Percentiles rank a stretch among this genome's conserved stretches.
These are phyloP conservation scores for Rotaria sp. DNA, from an alignment of 2,888 invertebrate species.

Conservation along the genomic window DNA sequence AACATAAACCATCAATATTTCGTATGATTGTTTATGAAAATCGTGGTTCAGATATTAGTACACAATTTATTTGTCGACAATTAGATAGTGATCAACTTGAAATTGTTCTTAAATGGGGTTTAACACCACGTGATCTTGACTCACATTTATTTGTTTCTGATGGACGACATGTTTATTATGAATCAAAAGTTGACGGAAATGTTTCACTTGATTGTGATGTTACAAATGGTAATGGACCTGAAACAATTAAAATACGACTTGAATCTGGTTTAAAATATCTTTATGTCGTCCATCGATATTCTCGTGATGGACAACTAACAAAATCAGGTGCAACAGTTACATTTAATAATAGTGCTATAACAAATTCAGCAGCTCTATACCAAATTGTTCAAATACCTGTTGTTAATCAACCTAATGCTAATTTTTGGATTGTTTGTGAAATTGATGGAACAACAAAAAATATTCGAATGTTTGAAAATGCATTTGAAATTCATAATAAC, in stretches of 20 bases:
- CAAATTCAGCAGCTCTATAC: too few relatives aligned
- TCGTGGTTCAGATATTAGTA: not conserved
- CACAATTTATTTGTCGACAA: slow-evolving; percentile 6
- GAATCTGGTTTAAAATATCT: not conserved
- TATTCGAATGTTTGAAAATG: slow-evolving; percentile 11
- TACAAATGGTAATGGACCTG: not conserved
- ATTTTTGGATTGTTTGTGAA: slow-evolving; percentile 20
- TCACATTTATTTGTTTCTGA: not conserved
- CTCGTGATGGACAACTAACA: not conserved
- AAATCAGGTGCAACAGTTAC: not conserved
- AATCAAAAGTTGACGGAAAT: not conserved
- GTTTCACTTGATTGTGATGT: slow-evolving; percentile 16
- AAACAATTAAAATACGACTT: not conserved
- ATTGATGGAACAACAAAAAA: slow-evolving; percentile 16
- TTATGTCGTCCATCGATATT: slow-evolving; percentile 27
- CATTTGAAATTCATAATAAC: slow-evolving; percentile 2
- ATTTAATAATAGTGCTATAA: not conserved
- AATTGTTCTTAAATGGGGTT: slow-evolving; percentile 15
- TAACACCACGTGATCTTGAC: not conserved
- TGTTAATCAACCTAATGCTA: not conserved
- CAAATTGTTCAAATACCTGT: slow-evolving; percentile 17
- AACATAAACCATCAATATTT: not conserved
- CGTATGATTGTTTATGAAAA: slow-evolving; percentile 7
- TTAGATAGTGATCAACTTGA: not conserved
- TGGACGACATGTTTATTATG: slow-evolving; percentile 5